These are phyloP conservation scores for Apteryx owenii DNA, from an alignment of 2,113 vertebrate genomes.

Conservation along the genomic window DNA sequence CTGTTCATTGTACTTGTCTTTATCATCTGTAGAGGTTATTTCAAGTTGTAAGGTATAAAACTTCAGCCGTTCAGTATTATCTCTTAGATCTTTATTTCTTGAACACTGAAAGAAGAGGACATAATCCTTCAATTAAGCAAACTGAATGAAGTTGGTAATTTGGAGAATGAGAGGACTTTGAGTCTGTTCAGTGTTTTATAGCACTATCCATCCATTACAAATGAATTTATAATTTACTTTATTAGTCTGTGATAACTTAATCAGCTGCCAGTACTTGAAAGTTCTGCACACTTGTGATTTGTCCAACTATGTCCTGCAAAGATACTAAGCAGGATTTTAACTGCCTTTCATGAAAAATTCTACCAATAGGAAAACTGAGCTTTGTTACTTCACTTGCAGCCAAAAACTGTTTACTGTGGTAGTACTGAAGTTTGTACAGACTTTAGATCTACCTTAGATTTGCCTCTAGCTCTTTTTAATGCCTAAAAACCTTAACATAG, in stretches of 20 bases:
- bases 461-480: not conserved
- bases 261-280: not conserved
- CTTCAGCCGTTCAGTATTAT: not conserved
- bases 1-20: not conserved
- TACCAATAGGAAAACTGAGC: not conserved
- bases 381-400: not conserved
- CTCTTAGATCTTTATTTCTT: not conserved
- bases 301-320: not conserved
- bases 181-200: not conserved
- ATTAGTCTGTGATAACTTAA: not conserved
- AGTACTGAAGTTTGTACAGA: not conserved
- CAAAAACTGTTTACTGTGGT: not conserved
- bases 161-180: not conserved
- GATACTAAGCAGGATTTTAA: not conserved
- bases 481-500: not conserved
- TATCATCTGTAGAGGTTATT: not conserved
- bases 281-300: not conserved
- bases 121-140: not conserved
- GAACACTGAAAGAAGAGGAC: not conserved
- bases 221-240: slow-evolving; percentile 1
- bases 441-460: not conserved
- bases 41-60: not conserved
- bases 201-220: not conserved
- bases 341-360: not conserved
- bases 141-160: not conserved